A percentile compares a stretch with the other conserved stretches of the same genome.
phyloP scores from a whole-genome alignment of 2,797 vertebrate genomes.

The Pseudomugil gertrudae region DNA sequence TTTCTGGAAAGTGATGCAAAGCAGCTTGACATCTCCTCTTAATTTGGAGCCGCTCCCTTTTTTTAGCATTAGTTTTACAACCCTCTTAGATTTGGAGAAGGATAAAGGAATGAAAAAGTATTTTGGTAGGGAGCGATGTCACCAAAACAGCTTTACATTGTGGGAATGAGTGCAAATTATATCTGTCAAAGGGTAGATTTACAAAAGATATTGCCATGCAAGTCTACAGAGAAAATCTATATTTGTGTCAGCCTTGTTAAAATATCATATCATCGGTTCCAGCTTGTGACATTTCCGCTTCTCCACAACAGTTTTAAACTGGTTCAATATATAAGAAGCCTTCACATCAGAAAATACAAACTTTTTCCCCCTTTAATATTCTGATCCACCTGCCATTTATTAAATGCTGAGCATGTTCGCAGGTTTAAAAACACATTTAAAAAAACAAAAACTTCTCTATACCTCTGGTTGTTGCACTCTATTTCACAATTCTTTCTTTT shows the following conservation, averaged over 20 bases:
- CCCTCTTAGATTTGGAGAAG: neutral
- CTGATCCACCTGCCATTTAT: slow-evolving; percentile 15
- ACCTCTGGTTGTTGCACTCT: slow-evolving; percentile 40
- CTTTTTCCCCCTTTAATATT: neutral
- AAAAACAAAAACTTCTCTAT: slow-evolving; percentile 21
- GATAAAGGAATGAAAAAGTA: neutral
- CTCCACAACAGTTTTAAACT: slow-evolving; percentile 3
- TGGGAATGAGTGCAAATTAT: neutral
- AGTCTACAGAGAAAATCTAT: slow-evolving; percentile 6
- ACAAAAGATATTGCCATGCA: slow-evolving; percentile 11
- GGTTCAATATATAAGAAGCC: neutral
- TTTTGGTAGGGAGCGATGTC: neutral
- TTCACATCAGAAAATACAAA: slow-evolving; percentile 21
- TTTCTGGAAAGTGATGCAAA: slow-evolving; percentile 47
- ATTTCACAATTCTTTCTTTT: slow-evolving; percentile 50
- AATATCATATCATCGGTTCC: neutral
- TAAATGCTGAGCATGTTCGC: slow-evolving; percentile 30
- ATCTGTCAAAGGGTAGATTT: slow-evolving; percentile 9
- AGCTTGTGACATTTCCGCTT: neutral
- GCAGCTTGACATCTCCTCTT: slow-evolving; percentile 53
- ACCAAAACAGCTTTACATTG: neutral
- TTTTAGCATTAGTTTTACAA: slow-evolving; percentile 32
- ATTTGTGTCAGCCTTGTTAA: slow-evolving; percentile 23
- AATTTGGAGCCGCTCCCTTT: slow-evolving; percentile 35
- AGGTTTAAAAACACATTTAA: neutral